phyloP scores from a whole-genome alignment of 2,797 vertebrate species.

The Galaxias olidus region DNA sequence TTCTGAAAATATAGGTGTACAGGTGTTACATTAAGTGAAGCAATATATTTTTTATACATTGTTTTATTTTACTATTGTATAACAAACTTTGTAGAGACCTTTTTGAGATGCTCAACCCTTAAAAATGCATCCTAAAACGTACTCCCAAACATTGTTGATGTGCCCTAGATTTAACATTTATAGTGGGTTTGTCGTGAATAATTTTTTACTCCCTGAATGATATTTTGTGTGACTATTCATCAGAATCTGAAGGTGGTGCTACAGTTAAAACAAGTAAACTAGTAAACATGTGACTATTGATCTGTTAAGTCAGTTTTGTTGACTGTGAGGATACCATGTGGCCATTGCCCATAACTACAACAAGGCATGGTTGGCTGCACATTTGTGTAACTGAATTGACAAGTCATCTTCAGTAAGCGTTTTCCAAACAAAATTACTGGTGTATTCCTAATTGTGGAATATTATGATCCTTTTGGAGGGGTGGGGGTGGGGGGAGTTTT shows the following conservation, averaged over 20 bases:
- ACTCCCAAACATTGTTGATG: constrained; percentile 27
- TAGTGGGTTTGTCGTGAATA: constrained; percentile 38
- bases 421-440: neutral
- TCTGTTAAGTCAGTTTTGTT: constrained; percentile 24
- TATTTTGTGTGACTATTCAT: constrained; percentile 54
- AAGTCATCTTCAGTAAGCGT: neutral
- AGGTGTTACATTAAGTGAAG: constrained; percentile 63
- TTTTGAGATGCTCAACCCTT: constrained; percentile 39
- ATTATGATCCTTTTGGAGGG: too few relatives aligned
- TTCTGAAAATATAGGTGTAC: constrained; percentile 51
- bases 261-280: constrained; percentile 58
- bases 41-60: constrained; percentile 71
- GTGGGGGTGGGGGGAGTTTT: too few relatives aligned
- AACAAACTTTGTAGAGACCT: constrained; percentile 27
- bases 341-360: neutral
- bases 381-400: neutral
- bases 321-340: neutral
- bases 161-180: constrained; percentile 36
- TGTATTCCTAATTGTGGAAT: too few relatives aligned
- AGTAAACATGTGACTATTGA: constrained; percentile 47
- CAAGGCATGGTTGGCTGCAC: neutral
- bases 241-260: constrained; percentile 85
- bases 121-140: constrained; percentile 24
- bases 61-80: constrained; percentile 54
- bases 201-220: constrained; percentile 59